Percentiles rank a stretch among this genome's conserved stretches.
These are phyloP conservation scores for Drosophila triauraria DNA, from an alignment of 1,140 invertebrate species.

Conservation along the genomic window DNA sequence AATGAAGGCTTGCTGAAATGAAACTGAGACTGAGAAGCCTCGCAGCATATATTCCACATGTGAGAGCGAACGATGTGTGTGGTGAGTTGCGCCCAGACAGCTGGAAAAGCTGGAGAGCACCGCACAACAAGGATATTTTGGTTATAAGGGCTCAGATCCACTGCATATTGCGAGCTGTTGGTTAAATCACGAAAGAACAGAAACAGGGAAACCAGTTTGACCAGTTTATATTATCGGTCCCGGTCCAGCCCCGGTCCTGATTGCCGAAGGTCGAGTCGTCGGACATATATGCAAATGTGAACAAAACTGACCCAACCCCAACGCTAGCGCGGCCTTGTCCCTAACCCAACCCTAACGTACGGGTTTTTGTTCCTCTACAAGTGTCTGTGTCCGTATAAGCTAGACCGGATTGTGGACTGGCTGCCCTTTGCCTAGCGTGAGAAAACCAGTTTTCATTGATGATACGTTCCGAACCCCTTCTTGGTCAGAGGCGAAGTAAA, in stretches of 20 bases:
- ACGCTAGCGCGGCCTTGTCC: slow-evolving; percentile 11
- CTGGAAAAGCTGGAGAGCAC: slow-evolving; percentile 6
- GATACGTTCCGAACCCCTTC: slow-evolving; percentile 26
- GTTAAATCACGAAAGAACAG: not conserved
- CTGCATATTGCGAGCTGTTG: slow-evolving; percentile 16
- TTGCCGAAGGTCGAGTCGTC: slow-evolving; percentile 15
- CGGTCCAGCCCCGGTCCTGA: not conserved
- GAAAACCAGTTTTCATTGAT: slow-evolving; percentile 75
- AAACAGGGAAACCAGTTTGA: slow-evolving; percentile 37
- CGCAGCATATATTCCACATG: slow-evolving; percentile 15
- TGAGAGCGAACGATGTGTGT: slow-evolving; percentile 45
- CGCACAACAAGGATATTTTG: not conserved
- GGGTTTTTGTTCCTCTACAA: slow-evolving; percentile 23
- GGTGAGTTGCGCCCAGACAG: slow-evolving; percentile 37
- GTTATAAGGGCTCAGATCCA: not conserved
- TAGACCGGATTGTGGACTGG: slow-evolving; percentile 1
- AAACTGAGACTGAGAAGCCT: not conserved
- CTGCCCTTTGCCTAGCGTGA: slow-evolving; percentile 54
- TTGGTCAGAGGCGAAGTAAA: slow-evolving; percentile 38
- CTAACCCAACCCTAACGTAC: slow-evolving; percentile 11
- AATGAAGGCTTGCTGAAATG: slow-evolving; percentile 21
- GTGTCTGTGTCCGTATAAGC: slow-evolving; percentile 27
- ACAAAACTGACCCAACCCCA: slow-evolving; percentile 43
- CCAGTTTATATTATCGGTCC: slow-evolving; percentile 32
- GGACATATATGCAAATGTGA: slow-evolving; percentile 41